phyloP scores from a whole-genome alignment of 2,888 invertebrate genomes.

The Camponotus fellah region DNA sequence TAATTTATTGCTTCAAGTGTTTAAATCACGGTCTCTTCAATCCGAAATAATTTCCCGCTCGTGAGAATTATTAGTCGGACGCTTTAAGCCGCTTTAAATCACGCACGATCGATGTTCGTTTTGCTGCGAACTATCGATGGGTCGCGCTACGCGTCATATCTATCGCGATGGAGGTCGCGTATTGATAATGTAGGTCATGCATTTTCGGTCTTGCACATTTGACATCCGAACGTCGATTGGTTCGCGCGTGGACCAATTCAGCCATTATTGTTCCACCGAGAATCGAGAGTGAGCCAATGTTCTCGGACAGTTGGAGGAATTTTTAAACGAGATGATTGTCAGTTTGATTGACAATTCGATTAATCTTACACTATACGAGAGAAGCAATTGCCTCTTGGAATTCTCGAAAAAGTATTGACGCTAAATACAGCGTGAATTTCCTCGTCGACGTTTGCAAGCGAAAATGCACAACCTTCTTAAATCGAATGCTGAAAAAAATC shows the following conservation, averaged over 20 bases:
- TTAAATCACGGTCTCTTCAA: background rate
- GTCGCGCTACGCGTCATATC: constrained; percentile 46
- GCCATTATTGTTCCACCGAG: background rate
- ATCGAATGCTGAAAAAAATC: background rate
- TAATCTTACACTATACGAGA: background rate
- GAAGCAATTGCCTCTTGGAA: background rate
- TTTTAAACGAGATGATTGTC: background rate
- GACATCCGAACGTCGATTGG: constrained; percentile 54
- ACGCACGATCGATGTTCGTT: constrained; percentile 25
- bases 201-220: constrained; percentile 64
- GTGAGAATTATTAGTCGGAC: background rate
- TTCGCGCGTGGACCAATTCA: constrained; percentile 38
- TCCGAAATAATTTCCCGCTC: background rate
- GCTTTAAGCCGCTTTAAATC: constrained; percentile 20
- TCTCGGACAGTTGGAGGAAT: background rate
- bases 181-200: constrained; percentile 70
- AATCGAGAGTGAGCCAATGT: constrained; percentile 8
- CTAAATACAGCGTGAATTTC: background rate
- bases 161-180: constrained; percentile 58
- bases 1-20: background rate
- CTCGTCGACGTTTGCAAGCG: background rate
- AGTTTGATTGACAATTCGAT: background rate
- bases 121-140: constrained; percentile 23
- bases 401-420: background rate
- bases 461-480: background rate